These are phyloP conservation scores for Tetraodon nigroviridis DNA, from an alignment of 2,113 vertebrate species.

Conservation along the genomic window DNA sequence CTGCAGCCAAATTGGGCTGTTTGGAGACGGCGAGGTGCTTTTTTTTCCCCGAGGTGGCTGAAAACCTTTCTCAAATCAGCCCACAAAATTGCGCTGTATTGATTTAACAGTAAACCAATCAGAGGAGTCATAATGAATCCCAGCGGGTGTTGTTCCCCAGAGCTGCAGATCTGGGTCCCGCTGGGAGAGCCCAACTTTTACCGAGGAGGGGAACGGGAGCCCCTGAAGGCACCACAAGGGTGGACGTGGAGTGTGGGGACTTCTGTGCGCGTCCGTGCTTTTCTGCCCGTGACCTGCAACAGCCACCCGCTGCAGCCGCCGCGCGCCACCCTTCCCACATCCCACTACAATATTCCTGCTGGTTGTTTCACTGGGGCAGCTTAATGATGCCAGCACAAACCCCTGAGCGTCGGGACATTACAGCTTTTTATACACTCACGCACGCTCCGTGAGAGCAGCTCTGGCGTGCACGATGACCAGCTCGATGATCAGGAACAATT, in stretches of 20 bases:
- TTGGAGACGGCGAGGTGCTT: conserved; percentile 16
- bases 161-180: background rate
- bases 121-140: conserved; percentile 56
- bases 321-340: conserved; percentile 24
- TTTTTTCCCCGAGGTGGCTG: conserved; percentile 42
- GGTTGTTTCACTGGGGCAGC: conserved; percentile 19
- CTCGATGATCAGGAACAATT: background rate
- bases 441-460: too few relatives aligned
- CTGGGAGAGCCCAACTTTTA: background rate
- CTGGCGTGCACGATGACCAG: background rate
- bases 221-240: background rate
- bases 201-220: too few relatives aligned
- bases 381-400: background rate
- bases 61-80: conserved; percentile 39
- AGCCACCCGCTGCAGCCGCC: conserved; percentile 7
- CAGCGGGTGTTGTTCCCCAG: conserved; percentile 36
- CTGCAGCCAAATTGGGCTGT: conserved; percentile 27
- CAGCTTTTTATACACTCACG: background rate
- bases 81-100: conserved; percentile 56
- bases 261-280: too few relatives aligned
- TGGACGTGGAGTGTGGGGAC: background rate
- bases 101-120: conserved; percentile 57
- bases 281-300: background rate
- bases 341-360: conserved; percentile 37
- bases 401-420: conserved; percentile 1